Percentiles rank a stretch among this genome's conserved stretches.
phyloP scores from a whole-genome alignment of 2,797 vertebrate species.

The Anguilla anguilla region DNA sequence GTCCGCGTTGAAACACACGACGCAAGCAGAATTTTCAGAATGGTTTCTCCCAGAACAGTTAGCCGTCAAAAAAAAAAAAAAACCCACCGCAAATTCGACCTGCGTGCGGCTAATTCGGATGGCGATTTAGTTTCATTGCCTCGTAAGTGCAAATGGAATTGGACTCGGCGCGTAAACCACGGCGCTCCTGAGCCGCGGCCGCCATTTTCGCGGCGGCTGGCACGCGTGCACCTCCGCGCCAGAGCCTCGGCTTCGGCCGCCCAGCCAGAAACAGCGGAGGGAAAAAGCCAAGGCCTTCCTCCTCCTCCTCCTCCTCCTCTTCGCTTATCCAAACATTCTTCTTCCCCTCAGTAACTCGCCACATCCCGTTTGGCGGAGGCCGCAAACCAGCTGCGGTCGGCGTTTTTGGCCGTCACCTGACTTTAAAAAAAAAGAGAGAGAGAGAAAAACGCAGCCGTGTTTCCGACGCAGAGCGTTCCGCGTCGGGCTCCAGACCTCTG shows the following conservation, averaged over 20 bases:
- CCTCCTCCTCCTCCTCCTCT: background rate
- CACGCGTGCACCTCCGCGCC: background rate
- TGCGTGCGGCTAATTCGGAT: background rate
- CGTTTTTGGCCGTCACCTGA: constrained; percentile 24
- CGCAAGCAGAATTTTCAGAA: background rate
- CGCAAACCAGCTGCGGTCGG: constrained; percentile 44
- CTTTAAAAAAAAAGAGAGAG: constrained; percentile 28
- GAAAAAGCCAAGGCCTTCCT: constrained; percentile 7
- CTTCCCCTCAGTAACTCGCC: constrained; percentile 27
- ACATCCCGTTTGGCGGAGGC: constrained; percentile 40
- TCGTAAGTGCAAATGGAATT: background rate
- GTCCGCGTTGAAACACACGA: background rate
- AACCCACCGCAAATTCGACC: background rate
- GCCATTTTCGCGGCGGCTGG: background rate
- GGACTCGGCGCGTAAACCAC: background rate
- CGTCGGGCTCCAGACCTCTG: constrained; percentile 36
- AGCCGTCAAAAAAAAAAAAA: background rate
- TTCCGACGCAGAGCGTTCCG: constrained; percentile 22
- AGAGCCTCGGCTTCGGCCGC: background rate
- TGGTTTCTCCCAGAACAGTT: background rate
- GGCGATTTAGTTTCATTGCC: background rate
- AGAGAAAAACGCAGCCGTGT: constrained; percentile 24
- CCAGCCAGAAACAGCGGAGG: background rate
- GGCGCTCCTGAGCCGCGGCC: background rate
- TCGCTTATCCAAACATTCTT: constrained; percentile 15